Base-by-base conservation (phyloP, 2,797 vertebrate genomes). In the Telmatherina bonti region DNA sequence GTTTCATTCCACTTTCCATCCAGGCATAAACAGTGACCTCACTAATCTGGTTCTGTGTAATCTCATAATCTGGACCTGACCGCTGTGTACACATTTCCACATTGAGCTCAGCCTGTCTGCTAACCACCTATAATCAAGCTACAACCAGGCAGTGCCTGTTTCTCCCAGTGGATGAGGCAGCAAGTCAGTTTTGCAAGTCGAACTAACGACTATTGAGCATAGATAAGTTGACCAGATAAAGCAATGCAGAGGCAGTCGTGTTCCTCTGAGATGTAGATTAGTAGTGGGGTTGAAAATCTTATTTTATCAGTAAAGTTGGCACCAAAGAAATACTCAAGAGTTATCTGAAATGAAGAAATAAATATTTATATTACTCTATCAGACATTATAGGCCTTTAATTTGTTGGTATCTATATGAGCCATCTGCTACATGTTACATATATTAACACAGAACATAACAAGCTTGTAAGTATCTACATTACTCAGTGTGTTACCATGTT, bases 1-100 rank as follows among this genome's bases (percentile, higher is more conserved):
- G 41, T 57, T 74, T 81, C 65, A 38, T 45, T 77, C 26, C 51
- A 69, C 70, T 72, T 69, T 77, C 58, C 70, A 75, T 12, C 35
- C 10, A 61, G 71, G 70, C 72, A 53, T 80, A 81, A 83, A 71
- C 27, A 53, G 56, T 27, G 35, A 78, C 83, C 66, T 74, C 67
- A 56, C 70, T 83, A 89, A 90, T 90, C 87, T 85, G 72, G 52
- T 73, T 70, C 55, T 15, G 63, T 70, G 51, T 89, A 85, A 91
- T 87, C 87, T 79, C 69, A 84, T 90, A 88, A 91, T 87, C 85
- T 82, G 81, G 71, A 72, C 36, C 67, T 80, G 80, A 75, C 65
- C 4, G 2, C 79, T 62, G 71, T 8, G 24, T 16, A 60, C 64
- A 63, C 72, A 67, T 77, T 75, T 73, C 63, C 74, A 62, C 67